These are phyloP conservation scores for Girardia tigrina DNA, from an alignment of 2,888 invertebrate genomes.

Conservation along the genomic window DNA sequence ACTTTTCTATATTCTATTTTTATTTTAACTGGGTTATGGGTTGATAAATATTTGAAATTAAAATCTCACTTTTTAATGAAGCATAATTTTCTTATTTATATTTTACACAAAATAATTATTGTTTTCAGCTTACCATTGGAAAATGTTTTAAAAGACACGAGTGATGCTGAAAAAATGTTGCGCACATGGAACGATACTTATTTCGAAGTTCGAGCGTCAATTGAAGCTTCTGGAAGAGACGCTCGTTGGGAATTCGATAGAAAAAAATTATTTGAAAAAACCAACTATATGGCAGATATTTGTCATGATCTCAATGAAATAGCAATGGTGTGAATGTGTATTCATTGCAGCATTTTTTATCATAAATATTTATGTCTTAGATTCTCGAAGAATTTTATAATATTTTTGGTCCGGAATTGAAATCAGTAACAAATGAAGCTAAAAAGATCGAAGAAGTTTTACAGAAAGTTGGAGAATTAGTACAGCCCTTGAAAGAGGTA, in stretches of 20 bases:
- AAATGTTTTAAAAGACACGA: conserved; percentile 54
- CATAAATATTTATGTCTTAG: conserved; percentile 48
- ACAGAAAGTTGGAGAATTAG: conserved; percentile 64
- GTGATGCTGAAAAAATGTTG: conserved; percentile 60
- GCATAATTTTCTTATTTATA: neutral
- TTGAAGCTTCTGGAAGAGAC: conserved; percentile 71
- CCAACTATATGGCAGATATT: conserved; percentile 70
- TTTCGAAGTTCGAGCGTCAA: conserved; percentile 64
- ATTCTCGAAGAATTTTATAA: conserved; percentile 73
- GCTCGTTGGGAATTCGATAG: conserved; percentile 80
- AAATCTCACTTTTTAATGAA: no score
- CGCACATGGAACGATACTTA: conserved; percentile 65
- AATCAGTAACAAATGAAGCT: conserved; percentile 72
- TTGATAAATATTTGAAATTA: neutral
- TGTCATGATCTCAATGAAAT: conserved; percentile 67
- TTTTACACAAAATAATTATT: neutral
- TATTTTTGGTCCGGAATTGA: conserved; percentile 71
- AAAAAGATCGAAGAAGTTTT: conserved; percentile 71
- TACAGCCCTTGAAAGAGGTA: conserved; percentile 55
- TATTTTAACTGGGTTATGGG: neutral
- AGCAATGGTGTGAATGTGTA: conserved; percentile 55
- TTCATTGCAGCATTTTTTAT: neutral
- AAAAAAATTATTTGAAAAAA: conserved; percentile 63
- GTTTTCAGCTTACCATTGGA: conserved; percentile 41
- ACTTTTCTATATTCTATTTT: no score